Conservation (phyloP, 1,140 invertebrate genomes). For the Littorina saxatilis region DNA sequence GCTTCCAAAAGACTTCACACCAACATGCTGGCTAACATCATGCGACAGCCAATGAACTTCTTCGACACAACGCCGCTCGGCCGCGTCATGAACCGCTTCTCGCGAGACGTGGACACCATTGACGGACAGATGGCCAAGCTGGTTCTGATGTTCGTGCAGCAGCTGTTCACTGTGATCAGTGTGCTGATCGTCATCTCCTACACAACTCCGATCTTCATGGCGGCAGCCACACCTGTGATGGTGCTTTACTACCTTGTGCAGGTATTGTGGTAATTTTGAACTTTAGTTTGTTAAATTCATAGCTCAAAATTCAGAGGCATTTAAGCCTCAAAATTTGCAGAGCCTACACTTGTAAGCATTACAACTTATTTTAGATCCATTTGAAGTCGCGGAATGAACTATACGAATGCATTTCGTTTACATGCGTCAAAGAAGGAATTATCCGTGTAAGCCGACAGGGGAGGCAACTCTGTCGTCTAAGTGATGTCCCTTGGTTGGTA, state of each 20-base stretch:
- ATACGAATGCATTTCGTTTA: no score
- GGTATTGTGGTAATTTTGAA: constrained; percentile 66
- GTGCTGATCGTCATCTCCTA: constrained; percentile 85
- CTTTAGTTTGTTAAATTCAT: no score
- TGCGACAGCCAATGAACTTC: constrained; percentile 61
- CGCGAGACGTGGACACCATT: constrained; percentile 58
- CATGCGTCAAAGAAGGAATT: no score
- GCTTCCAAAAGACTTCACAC: constrained; percentile 86
- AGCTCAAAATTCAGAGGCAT: no score
- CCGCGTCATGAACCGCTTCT: constrained; percentile 58
- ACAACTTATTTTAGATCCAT: no score
- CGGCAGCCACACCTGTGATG: constrained; percentile 88
- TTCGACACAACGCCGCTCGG: constrained; percentile 65
- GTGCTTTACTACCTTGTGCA: constrained; percentile 92
- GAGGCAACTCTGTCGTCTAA: no score
- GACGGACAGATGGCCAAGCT: constrained; percentile 60
- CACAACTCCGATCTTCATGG: constrained; percentile 90
- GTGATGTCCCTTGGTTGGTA: no score
- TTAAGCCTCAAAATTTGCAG: no score
- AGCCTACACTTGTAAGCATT: no score
- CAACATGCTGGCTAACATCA: constrained; percentile 81
- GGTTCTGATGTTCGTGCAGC: constrained; percentile 51
- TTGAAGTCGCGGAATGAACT: no score
- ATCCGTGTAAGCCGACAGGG: no score
- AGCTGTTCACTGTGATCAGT: constrained; percentile 57